phyloP scores from a whole-genome alignment of 2,113 vertebrate genomes.

The Lophura nycthemera region DNA sequence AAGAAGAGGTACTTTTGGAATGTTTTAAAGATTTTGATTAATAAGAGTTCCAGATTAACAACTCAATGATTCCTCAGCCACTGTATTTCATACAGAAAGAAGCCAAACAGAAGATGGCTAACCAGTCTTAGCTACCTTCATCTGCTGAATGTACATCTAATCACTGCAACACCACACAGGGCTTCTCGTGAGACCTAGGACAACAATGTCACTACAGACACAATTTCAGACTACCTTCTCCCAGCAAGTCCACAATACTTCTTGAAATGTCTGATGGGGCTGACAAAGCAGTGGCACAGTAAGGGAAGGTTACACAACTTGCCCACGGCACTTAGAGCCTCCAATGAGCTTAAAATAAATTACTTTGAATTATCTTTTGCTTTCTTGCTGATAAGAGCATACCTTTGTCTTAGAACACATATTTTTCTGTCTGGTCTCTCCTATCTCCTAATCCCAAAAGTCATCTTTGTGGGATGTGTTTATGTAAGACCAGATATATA shows the following conservation, averaged over 20 bases:
- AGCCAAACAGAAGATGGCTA: rapidly evolving
- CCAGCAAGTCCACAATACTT: background rate
- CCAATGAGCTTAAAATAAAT: background rate
- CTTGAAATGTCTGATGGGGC: rapidly evolving
- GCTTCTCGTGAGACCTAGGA: background rate
- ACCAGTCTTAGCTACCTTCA: background rate
- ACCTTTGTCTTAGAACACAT: background rate
- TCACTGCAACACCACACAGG: background rate
- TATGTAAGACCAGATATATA: background rate
- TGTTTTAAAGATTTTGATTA: background rate
- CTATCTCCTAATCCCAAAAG: background rate
- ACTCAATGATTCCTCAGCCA: background rate
- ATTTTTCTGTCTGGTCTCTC: background rate
- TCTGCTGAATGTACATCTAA: background rate
- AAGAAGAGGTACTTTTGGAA: background rate
- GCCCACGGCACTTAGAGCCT: background rate
- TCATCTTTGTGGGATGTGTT: background rate
- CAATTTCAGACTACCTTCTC: background rate
- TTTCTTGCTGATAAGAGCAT: background rate
- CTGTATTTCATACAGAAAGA: background rate
- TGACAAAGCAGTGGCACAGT: background rate
- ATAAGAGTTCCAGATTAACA: background rate
- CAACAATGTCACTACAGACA: background rate
- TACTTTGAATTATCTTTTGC: background rate
- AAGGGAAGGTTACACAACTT: background rate